Evolutionary conservation across 2,888 invertebrate genomes (phyloP).

Genomic region (Ochropleura plecta): DNA sequence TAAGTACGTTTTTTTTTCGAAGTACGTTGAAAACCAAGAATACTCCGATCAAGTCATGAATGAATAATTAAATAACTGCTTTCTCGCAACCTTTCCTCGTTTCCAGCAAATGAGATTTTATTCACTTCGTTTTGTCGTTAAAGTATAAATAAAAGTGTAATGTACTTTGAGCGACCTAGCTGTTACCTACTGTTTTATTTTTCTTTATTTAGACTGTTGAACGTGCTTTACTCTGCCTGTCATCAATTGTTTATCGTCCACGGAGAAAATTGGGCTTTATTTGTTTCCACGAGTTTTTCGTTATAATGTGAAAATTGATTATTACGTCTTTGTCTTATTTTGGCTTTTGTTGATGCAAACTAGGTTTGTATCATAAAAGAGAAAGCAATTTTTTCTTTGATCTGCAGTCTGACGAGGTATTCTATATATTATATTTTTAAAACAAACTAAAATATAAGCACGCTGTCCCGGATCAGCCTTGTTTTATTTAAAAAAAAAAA

Average conservation of each 20-base stretch:
- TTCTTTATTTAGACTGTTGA: slow-evolving; percentile 37
- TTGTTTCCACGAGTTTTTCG: slow-evolving; percentile 15
- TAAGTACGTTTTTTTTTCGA: background rate
- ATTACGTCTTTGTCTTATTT: slow-evolving; percentile 8
- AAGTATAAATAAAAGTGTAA: slow-evolving; percentile 44
- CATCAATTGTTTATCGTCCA: slow-evolving; percentile 40
- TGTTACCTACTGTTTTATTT: slow-evolving; percentile 13
- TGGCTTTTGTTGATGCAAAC: background rate
- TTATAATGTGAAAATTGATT: slow-evolving; percentile 24
- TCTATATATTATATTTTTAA: background rate
- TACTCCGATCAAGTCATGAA: slow-evolving; percentile 1
- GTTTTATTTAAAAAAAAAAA: too few relatives aligned
- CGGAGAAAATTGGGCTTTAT: slow-evolving; percentile 37
- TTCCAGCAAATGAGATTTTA: slow-evolving; percentile 39
- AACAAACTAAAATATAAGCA: too few relatives aligned
- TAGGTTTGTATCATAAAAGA: background rate
- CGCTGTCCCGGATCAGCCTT: too few relatives aligned
- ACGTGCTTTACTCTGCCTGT: slow-evolving; percentile 33
- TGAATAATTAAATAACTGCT: slow-evolving; percentile 49
- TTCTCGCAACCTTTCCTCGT: slow-evolving; percentile 28
- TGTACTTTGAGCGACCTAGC: slow-evolving; percentile 21
- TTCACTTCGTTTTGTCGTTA: slow-evolving; percentile 37
- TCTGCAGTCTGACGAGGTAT: background rate
- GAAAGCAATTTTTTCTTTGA: slow-evolving; percentile 6
- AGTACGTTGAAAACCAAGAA: background rate